These are phyloP conservation scores for Platycercus adscitus DNA, from an alignment of 2,113 vertebrate species.

Conservation along the genomic window DNA sequence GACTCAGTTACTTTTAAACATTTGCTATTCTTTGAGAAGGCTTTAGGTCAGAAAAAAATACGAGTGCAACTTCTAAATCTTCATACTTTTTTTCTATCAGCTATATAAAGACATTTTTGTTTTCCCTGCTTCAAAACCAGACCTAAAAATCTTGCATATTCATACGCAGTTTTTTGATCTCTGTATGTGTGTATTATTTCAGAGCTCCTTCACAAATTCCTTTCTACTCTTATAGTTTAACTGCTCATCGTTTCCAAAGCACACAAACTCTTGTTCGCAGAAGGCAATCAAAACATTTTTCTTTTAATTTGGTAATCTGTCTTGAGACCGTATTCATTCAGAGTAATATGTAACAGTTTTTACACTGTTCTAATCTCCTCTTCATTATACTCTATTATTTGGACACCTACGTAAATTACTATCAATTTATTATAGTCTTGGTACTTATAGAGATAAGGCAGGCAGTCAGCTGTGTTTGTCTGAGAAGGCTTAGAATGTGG, in stretches of 20 bases:
- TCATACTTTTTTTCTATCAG: background rate
- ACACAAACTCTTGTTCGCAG: background rate
- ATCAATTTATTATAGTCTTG: background rate
- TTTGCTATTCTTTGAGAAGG: background rate
- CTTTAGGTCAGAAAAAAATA: background rate
- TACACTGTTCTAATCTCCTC: background rate
- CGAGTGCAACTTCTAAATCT: background rate
- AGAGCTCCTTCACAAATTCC: background rate
- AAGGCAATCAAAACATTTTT: conserved; percentile 28
- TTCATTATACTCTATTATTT: conserved; percentile 4
- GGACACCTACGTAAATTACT: background rate
- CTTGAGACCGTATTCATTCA: background rate
- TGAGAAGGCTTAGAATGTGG: background rate
- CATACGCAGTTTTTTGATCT: background rate
- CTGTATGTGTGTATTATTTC: background rate
- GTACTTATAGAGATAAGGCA: background rate
- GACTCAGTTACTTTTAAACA: background rate
- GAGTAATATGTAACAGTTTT: background rate
- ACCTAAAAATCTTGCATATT: background rate
- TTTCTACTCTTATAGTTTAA: background rate
- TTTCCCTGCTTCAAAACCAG: background rate
- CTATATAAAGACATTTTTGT: background rate
- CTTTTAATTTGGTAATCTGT: conserved; percentile 13
- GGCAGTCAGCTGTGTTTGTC: background rate
- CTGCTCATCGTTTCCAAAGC: background rate